Percentiles rank a stretch among this genome's conserved stretches.
phyloP scores from a whole-genome alignment of 2,888 invertebrate genomes.

The Autographa gamma region DNA sequence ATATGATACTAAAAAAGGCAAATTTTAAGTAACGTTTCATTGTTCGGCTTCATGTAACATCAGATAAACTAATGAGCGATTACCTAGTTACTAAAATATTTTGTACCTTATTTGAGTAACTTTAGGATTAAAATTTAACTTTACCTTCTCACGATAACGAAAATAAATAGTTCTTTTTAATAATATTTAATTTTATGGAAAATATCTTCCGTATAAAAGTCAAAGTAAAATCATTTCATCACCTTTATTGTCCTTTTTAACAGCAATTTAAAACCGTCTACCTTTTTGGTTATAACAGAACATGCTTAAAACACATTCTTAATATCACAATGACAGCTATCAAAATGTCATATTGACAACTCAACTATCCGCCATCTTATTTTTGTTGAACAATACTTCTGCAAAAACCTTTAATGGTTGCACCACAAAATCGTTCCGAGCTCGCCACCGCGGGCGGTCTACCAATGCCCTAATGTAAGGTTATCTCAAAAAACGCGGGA shows the following conservation, averaged over 20 bases:
- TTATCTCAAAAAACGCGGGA: constrained; percentile 62
- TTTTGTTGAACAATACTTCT: constrained; percentile 10
- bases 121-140: no score
- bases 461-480: constrained; percentile 60
- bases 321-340: neutral
- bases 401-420: neutral
- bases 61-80: no score
- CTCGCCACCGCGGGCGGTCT: constrained; percentile 50
- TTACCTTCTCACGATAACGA: neutral
- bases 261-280: no score
- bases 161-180: neutral
- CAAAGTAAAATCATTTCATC: no score
- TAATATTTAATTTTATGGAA: no score
- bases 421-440: constrained; percentile 29
- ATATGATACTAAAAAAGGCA: no score
- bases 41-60: no score
- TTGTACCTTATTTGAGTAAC: no score
- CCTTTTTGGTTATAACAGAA: neutral
- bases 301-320: neutral
- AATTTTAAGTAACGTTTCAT: no score
- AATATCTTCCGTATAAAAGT: no score
- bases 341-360: constrained; percentile 1
- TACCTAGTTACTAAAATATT: no score
- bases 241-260: no score
- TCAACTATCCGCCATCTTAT: neutral